A percentile compares a stretch with the other conserved stretches of the same genome.
Evolutionary conservation across 2,888 invertebrate species (phyloP).

Genomic region (Clistopyga incitator): DNA sequence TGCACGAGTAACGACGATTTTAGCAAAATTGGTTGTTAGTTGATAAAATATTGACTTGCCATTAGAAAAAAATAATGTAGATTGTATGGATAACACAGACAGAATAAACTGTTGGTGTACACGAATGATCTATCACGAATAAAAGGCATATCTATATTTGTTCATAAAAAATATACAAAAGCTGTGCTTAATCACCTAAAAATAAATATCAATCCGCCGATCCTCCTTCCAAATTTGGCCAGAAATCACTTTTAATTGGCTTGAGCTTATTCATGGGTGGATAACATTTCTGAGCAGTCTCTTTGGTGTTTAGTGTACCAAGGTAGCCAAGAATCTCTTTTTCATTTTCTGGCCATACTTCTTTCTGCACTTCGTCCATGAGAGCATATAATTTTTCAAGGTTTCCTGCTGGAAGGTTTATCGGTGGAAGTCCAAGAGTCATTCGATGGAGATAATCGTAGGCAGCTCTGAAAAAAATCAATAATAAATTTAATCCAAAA

Average conservation of each 20-base stretch:
- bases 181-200: not conserved
- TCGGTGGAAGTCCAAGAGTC: constrained; percentile 66
- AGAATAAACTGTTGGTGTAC: constrained; percentile 38
- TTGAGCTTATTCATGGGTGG: constrained; percentile 19
- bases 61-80: constrained; percentile 20
- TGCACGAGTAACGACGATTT: constrained; percentile 10
- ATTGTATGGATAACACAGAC: constrained; percentile 16
- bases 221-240: not conserved
- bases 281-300: constrained; percentile 41
- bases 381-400: constrained; percentile 68
- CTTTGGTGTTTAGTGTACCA: constrained; percentile 33
- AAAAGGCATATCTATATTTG: constrained; percentile 58
- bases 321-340: constrained; percentile 48
- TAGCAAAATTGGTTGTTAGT: constrained; percentile 29
- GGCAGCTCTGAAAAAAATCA: constrained; percentile 71
- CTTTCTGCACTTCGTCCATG: constrained; percentile 69
- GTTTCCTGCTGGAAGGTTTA: constrained; percentile 69
- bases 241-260: not conserved
- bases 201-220: not conserved
- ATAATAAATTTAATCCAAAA: constrained; percentile 18
- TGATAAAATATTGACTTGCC: constrained; percentile 38
- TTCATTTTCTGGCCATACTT: constrained; percentile 70
- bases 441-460: constrained; percentile 78
- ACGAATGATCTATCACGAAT: constrained; percentile 44
- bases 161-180: constrained; percentile 44